Evolutionary conservation across 2,888 invertebrate genomes (phyloP).

Genomic region (Eupithecia centaureata): DNA sequence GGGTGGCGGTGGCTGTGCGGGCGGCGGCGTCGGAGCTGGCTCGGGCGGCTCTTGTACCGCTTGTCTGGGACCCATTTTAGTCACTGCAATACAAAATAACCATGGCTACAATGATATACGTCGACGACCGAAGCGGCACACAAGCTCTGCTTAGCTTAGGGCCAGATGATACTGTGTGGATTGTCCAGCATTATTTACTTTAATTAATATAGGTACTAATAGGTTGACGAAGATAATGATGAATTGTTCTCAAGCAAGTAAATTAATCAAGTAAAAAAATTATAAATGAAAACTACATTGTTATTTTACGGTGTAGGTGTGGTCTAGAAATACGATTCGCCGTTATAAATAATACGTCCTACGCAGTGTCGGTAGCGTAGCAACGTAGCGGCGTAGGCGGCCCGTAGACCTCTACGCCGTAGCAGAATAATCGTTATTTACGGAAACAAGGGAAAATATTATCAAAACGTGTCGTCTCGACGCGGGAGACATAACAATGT

Average conservation of each 20-base stretch:
- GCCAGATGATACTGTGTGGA: too few relatives aligned
- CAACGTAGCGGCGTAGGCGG: slow-evolving; percentile 38
- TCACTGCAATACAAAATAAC: slow-evolving; percentile 77
- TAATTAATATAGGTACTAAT: too few relatives aligned
- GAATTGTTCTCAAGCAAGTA: too few relatives aligned
- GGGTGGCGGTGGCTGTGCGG: slow-evolving; percentile 69
- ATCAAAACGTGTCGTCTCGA: slow-evolving; percentile 18
- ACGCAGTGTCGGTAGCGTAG: slow-evolving; percentile 35
- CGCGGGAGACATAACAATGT: slow-evolving; percentile 15
- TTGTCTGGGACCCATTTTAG: slow-evolving; percentile 88
- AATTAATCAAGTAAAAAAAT: too few relatives aligned
- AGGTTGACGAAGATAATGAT: too few relatives aligned
- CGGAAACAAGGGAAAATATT: slow-evolving; percentile 22
- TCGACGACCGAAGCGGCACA: too few relatives aligned
- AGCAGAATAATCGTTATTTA: slow-evolving; percentile 27
- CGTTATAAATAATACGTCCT: slow-evolving; percentile 36
- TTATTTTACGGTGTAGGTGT: slow-evolving; percentile 5
- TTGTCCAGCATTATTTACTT: too few relatives aligned
- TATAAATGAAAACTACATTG: too few relatives aligned
- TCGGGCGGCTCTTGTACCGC: slow-evolving; percentile 74
- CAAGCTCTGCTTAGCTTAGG: too few relatives aligned
- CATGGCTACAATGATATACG: not conserved
- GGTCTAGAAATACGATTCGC: slow-evolving; percentile 20
- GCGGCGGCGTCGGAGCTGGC: slow-evolving; percentile 74
- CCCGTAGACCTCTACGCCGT: slow-evolving; percentile 37